These are phyloP conservation scores for Imbricaverruca yamaguchii DNA, from an alignment of 2,888 invertebrate species.

Conservation along the genomic window DNA sequence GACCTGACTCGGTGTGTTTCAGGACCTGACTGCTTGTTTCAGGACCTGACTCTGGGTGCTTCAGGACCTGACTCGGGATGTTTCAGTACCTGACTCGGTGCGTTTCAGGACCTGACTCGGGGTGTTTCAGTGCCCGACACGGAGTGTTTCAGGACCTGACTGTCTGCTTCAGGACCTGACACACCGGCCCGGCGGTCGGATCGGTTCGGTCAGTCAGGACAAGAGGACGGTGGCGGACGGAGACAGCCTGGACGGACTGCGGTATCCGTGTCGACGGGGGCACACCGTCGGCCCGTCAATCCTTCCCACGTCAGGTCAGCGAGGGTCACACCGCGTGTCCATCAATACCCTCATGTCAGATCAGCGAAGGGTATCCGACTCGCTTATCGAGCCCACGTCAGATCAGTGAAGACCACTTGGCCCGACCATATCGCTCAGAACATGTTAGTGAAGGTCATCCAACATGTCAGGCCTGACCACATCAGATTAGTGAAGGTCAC, in stretches of 20 bases:
- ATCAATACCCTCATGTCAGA: not conserved
- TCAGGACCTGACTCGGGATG: too few species aligned
- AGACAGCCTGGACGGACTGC: conserved; percentile 23
- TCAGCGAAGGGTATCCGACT: not conserved
- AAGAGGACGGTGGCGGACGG: not conserved
- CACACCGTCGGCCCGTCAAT: not conserved
- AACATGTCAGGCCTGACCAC: too few species aligned
- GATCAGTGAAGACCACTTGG: not conserved
- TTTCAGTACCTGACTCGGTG: too few species aligned
- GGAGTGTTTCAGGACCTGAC: too few species aligned
- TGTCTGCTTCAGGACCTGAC: conserved; percentile 10
- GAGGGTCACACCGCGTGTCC: too few species aligned
- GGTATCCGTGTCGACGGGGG: not conserved
- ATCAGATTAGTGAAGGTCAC: too few species aligned
- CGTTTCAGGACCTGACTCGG: too few species aligned
- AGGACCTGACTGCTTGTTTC: too few species aligned
- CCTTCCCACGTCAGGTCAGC: not conserved
- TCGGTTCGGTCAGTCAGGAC: not conserved
- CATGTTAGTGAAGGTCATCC: not conserved
- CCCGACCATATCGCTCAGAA: not conserved
- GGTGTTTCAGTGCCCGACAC: too few species aligned
- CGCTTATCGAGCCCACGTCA: not conserved
- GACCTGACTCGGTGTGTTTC: too few species aligned
- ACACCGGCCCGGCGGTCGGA: not conserved
- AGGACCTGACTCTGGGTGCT: too few species aligned